Conservation (phyloP, 1,140 invertebrate species). For the Lepidotrigona ventralis region DNA sequence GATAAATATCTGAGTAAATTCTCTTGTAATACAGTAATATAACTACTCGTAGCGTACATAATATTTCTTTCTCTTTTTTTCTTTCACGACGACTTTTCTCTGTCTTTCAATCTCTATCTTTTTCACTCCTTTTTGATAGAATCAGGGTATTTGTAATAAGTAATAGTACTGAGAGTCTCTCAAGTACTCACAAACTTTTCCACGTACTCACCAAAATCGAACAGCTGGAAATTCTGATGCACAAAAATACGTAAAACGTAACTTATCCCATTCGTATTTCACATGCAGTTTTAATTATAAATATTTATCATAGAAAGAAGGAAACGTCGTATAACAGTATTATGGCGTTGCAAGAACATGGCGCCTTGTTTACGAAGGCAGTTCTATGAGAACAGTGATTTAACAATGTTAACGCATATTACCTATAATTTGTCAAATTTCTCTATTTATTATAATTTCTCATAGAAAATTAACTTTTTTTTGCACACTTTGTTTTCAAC, state of each 20-base stretch:
- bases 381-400: conserved; percentile 20
- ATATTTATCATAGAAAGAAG: conserved; percentile 44
- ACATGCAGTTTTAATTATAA: conserved; percentile 17
- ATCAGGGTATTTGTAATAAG: conserved; percentile 40
- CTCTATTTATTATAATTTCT: not conserved
- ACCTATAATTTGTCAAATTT: not conserved
- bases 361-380: conserved; percentile 52
- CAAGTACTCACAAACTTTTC: conserved; percentile 1
- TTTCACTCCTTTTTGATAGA: conserved; percentile 28
- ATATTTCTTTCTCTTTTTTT: conserved; percentile 21
- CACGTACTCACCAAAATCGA: conserved; percentile 34
- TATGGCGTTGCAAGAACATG: conserved; percentile 55
- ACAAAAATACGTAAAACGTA: too few relatives aligned
- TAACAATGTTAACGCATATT: not conserved
- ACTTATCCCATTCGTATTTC: conserved; percentile 3
- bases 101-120: conserved; percentile 27
- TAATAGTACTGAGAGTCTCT: conserved; percentile 21
- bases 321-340: conserved; percentile 54
- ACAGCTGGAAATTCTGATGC: not conserved
- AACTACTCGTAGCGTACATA: conserved; percentile 35
- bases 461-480: not conserved
- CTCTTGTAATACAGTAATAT: conserved; percentile 31
- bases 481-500: not conserved
- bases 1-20: conserved; percentile 47
- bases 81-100: conserved; percentile 20